Base-by-base conservation (phyloP, 2,888 invertebrate species). In the Eulithis testata region DNA sequence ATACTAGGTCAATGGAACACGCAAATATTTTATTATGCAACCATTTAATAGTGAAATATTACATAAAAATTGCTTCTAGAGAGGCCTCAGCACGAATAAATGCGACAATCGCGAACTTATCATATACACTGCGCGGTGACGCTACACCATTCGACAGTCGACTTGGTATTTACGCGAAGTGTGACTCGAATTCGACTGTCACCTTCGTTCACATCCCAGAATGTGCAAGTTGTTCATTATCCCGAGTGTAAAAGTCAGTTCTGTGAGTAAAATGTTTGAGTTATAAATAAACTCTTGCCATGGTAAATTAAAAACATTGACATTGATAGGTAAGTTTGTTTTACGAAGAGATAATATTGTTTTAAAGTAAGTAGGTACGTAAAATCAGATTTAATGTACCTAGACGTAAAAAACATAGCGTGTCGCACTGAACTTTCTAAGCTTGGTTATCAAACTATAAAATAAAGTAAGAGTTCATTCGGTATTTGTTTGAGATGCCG, bases 391-490 rank as follows among this genome's bases (percentile, higher is more conserved):
- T 36, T 56, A 49, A 14, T 27, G 31, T 51, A 31, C 61, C 56
- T 44, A 21, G 21, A 21, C 21, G 36, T 58, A 56, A 62, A 63
- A 31, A 66, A 59, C 11, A 37, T 69, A 66, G 71, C 69, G 68
- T 71, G 69, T 47, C n/a, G 21, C 43, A 55, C 55, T 58, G 36
- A 60, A 66, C 54, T 54, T 66, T 63, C 60, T 57, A 60, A 62
- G 21, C 37, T 49, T 8, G 36, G 51, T 65, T 68, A 66, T 65
- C 63, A 67, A 60, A 56, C 66, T 51, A 51, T 65, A 65, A 64
- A 57, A 65, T 65, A 63, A 65, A 65, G 62, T 65, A 63, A 61
- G 69, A 65, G 56, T 62, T 67, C 14, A 37, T 63, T 63, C 36
- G 21, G 51, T 44, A 52, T 62, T 61, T 27, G 52, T 61, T 44